phyloP scores from a whole-genome alignment of 2,797 vertebrate species.

The Eupleurogrammus muticus region DNA sequence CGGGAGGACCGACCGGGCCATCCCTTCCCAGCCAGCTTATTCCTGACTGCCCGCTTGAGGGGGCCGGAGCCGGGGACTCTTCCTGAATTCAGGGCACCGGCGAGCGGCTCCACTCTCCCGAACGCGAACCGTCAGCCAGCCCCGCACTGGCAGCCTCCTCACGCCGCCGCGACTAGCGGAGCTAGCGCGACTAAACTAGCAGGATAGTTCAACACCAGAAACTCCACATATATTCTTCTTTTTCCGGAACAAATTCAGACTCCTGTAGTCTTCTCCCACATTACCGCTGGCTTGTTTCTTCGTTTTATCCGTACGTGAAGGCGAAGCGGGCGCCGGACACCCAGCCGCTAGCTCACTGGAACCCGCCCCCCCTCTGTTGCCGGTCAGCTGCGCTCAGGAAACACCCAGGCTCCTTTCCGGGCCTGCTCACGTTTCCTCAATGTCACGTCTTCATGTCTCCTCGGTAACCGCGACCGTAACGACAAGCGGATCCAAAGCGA shows the following conservation, averaged over 20 bases:
- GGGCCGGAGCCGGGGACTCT: slow-evolving; percentile 79
- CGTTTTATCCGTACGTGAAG: too few relatives aligned
- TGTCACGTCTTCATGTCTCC: slow-evolving; percentile 64
- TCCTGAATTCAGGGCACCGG: slow-evolving; percentile 85
- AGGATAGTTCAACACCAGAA: slow-evolving; percentile 7
- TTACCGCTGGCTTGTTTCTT: slow-evolving; percentile 4
- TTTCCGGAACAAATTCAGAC: background rate
- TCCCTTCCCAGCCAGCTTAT: slow-evolving; percentile 80
- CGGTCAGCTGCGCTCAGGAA: slow-evolving; percentile 66
- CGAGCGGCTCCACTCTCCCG: slow-evolving; percentile 55
- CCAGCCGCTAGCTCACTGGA: background rate
- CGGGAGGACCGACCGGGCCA: slow-evolving; percentile 83
- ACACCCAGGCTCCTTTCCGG: slow-evolving; percentile 64
- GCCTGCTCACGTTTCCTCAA: slow-evolving; percentile 72
- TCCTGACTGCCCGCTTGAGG: slow-evolving; percentile 85
- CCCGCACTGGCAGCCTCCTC: too few relatives aligned
- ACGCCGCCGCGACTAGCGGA: background rate
- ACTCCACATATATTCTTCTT: background rate
- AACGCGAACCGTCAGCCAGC: slow-evolving; percentile 48
- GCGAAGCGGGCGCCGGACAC: background rate
- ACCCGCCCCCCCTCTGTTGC: too few relatives aligned
- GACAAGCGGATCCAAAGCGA: background rate
- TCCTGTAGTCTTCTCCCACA: slow-evolving; percentile 24
- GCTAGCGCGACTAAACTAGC: slow-evolving; percentile 36
- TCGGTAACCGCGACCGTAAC: background rate